These are phyloP conservation scores for Dasyornis broadbenti DNA, from an alignment of 2,113 vertebrate genomes.

Conservation along the genomic window DNA sequence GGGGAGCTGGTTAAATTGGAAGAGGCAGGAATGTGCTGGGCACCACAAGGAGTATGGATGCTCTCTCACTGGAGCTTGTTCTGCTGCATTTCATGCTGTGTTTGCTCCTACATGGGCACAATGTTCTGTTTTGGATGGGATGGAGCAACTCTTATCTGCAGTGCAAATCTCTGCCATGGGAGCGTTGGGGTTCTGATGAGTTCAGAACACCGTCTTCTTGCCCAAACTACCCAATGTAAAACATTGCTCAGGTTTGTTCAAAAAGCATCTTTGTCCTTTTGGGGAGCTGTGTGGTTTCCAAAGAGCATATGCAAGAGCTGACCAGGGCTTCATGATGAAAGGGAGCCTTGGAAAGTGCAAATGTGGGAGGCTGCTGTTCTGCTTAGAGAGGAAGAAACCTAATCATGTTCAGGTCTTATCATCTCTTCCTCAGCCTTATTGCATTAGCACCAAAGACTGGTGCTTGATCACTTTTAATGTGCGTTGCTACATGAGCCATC, in stretches of 20 bases:
- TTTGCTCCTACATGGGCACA: accelerated
- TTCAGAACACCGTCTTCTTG: not conserved
- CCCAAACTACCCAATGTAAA: not conserved
- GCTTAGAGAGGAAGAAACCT: not conserved
- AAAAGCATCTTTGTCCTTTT: not conserved
- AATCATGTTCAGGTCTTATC: not conserved
- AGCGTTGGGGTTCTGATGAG: not conserved
- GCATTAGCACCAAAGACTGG: not conserved
- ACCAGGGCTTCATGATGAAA: not conserved
- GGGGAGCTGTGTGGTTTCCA: not conserved
- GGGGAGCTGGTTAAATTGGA: not conserved
- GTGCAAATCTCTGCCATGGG: not conserved
- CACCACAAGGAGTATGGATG: not conserved
- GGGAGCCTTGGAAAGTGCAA: not conserved
- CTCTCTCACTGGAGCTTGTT: not conserved
- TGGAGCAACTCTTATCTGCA: not conserved
- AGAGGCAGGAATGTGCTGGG: not conserved
- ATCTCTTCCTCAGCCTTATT: not conserved
- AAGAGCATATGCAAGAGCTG: accelerated
- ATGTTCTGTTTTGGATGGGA: not conserved
- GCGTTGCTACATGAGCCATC: not conserved
- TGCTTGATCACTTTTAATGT: not conserved
- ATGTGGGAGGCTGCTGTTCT: not conserved
- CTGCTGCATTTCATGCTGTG: accelerated
- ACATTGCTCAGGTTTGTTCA: not conserved